Evolutionary conservation across 2,888 invertebrate species (phyloP), one percentile per base, ranked within the genome.

Genomic region (Synanthedon formicaeformis): DNA sequence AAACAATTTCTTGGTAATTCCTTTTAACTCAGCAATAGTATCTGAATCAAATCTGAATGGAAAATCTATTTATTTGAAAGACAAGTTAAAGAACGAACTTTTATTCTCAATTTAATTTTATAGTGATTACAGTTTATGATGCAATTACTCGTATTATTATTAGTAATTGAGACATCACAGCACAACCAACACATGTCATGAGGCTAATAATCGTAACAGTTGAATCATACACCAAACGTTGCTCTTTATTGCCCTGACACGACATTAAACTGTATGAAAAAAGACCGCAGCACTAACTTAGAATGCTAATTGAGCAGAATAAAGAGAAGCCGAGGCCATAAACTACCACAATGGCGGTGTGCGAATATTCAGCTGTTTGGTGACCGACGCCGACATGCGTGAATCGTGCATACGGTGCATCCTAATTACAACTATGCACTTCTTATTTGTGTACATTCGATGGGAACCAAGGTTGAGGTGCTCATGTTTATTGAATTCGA

Each of bases 321-420:
- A 85, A 87, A 86, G 81, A 75, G 72, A 59, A 56, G 75, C 86
- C 85, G 83, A 77, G 78, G 76, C 85, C 84, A 85, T 87, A 86
- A 87, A 86, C 69, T 80, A 78, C 74, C 77, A 87, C 86, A 86
- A 86, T 86, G 81, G 83, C 75, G 62, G 71, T 81, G 77, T 78
- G 87, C 86, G 83, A 86, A 85, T 84, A 82, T 86, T 77, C 71
- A 72, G 77, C 71, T 75, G 83, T 81, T 79, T 76, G 75, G 77
- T 75, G 72, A 62, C 68, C 70, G 71, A 67, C 68, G 80, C 81
- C 83, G 82, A 76, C 81, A 72, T 69, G 73, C 64, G 53, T 69
- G 65, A 63, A 65, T 66, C 65, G 70, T 60, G 73, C 81, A 63
- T 68, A 57, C 64, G 56, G 59, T 67, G 87, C 83, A 87, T 87